phyloP scores from a whole-genome alignment of 2,113 vertebrate species.

The Saccopteryx bilineata region DNA sequence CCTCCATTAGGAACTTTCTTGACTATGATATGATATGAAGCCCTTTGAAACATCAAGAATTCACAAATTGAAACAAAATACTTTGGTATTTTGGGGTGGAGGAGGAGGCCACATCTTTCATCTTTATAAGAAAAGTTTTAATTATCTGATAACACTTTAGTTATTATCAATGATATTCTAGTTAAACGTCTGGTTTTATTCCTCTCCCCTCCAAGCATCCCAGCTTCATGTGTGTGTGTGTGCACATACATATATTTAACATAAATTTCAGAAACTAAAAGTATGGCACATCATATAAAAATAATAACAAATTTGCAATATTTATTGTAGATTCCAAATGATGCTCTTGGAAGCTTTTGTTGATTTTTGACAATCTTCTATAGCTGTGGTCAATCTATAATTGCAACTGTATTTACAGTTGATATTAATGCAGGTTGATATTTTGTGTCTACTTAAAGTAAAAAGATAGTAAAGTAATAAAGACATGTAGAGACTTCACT shows the following conservation, averaged over 20 bases:
- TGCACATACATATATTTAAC: background rate
- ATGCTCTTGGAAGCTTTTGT: background rate
- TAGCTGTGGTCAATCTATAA: background rate
- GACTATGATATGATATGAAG: background rate
- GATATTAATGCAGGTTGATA: background rate
- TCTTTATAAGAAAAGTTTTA: background rate
- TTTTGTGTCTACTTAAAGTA: background rate
- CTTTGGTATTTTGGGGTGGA: background rate
- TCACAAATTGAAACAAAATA: background rate
- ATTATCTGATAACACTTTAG: background rate
- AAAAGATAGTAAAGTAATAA: conserved; percentile 14
- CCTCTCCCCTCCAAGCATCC: background rate
- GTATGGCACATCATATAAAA: background rate
- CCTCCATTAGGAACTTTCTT: background rate
- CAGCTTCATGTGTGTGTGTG: background rate
- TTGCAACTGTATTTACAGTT: background rate
- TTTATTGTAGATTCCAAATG: background rate
- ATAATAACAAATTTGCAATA: background rate
- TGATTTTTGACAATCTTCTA: background rate
- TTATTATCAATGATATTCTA: background rate
- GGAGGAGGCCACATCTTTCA: background rate
- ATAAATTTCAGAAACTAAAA: background rate
- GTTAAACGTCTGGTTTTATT: background rate
- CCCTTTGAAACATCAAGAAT: background rate
- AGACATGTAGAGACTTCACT: background rate